These are phyloP conservation scores for Parasteatoda tepidariorum DNA, from an alignment of 1,140 invertebrate genomes.

Conservation along the genomic window DNA sequence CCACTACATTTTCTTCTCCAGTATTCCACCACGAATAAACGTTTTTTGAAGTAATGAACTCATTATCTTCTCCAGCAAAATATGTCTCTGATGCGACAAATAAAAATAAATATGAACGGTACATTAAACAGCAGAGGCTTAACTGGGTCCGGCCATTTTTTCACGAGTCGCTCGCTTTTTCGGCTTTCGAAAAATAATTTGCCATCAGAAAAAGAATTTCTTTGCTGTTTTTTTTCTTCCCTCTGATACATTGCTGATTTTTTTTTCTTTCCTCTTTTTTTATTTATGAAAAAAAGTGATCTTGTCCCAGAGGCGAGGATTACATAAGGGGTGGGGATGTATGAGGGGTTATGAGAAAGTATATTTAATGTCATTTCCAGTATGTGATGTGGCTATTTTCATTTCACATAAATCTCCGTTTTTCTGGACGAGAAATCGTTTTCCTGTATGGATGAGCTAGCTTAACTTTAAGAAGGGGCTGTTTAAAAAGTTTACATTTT, in stretches of 20 bases:
- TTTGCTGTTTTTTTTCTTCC: not conserved
- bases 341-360: not conserved
- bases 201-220: not conserved
- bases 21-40: too few relatives aligned
- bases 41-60: too few relatives aligned
- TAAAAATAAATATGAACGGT: not conserved
- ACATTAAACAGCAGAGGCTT: not conserved
- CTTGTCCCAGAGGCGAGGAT: constrained; percentile 10
- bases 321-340: not conserved
- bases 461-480: not conserved
- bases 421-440: not conserved
- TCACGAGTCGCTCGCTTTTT: not conserved
- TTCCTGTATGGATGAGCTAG: not conserved
- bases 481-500: not conserved
- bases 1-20: too few relatives aligned
- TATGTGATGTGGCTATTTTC: not conserved
- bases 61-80: not conserved
- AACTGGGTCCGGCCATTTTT: not conserved
- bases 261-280: not conserved
- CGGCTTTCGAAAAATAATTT: not conserved
- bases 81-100: not conserved
- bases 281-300: not conserved
- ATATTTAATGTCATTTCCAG: constrained; percentile 3
- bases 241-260: not conserved
- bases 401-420: constrained; percentile 9